Evolutionary conservation across 2,888 invertebrate genomes (phyloP).

Genomic region (Catocala nupta): DNA sequence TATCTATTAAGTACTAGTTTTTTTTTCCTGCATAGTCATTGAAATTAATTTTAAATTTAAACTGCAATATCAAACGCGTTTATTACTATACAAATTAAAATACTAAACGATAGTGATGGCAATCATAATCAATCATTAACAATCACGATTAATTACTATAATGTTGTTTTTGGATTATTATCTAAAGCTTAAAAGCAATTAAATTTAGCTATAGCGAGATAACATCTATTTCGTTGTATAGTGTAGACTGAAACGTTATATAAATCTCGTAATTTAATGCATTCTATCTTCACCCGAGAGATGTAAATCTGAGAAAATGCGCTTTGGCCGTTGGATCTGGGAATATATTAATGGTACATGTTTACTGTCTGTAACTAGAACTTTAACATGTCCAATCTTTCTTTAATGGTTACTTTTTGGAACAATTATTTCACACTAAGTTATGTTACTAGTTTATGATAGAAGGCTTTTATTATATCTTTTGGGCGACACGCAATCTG

Average conservation of each 20-base stretch:
- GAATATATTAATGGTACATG: constrained; percentile 24
- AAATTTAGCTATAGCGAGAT: neutral
- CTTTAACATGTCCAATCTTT: constrained; percentile 2
- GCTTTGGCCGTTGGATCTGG: constrained; percentile 10
- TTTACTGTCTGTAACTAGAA: constrained; percentile 8
- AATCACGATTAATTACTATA: constrained; percentile 1
- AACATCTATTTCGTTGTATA: neutral
- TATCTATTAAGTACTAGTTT: neutral
- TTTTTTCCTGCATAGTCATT: neutral
- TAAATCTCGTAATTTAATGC: constrained; percentile 4
- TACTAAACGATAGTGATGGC: neutral
- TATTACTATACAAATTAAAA: neutral
- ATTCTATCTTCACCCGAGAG: constrained; percentile 1
- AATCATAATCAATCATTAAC: constrained; percentile 1
- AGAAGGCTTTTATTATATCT: too few species aligned
- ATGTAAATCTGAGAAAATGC: constrained; percentile 29
- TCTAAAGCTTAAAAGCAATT: neutral
- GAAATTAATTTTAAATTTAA: too few species aligned
- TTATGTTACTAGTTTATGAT: too few species aligned
- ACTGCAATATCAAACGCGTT: too few species aligned
- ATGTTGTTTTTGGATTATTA: neutral
- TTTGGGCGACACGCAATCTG: neutral
- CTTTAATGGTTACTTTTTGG: neutral
- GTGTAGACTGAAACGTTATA: neutral
- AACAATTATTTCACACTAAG: neutral